Conservation (phyloP, 2,113 vertebrate species). For the Pachypanchax playfairii region DNA sequence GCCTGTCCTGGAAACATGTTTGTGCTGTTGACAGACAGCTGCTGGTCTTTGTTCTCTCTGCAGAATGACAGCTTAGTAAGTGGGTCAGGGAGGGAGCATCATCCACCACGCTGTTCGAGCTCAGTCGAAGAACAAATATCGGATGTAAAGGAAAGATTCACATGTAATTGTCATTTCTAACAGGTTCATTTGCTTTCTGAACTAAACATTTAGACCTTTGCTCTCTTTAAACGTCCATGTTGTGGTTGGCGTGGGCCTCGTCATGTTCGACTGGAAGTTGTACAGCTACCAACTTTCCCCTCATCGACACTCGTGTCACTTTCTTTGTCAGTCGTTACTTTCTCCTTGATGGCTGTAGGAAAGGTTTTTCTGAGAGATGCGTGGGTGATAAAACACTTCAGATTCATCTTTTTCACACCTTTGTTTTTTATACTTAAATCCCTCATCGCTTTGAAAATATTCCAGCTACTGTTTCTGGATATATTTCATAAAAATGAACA, state of each 20-base stretch:
- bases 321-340: constrained; percentile 24
- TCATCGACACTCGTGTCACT: constrained; percentile 24
- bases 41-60: constrained; percentile 69
- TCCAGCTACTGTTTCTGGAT: neutral
- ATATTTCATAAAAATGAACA: neutral
- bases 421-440: neutral
- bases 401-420: neutral
- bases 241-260: constrained; percentile 24
- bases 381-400: constrained; percentile 6
- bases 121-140: too few species aligned
- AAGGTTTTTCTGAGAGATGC: constrained; percentile 20
- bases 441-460: constrained; percentile 4
- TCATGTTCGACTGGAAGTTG: constrained; percentile 18
- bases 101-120: constrained; percentile 26
- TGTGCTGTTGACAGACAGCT: constrained; percentile 67
- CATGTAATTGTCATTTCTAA: constrained; percentile 17
- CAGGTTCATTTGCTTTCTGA: too few species aligned
- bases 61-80: constrained; percentile 68
- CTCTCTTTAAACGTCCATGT: constrained; percentile 17
- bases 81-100: constrained; percentile 69
- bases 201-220: constrained; percentile 6
- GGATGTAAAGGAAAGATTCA: too few species aligned
- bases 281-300: constrained; percentile 12
- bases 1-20: constrained; percentile 40
- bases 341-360: constrained; percentile 24